Base-by-base conservation (phyloP, 2,797 vertebrate genomes). In the Epinephelus coioides region DNA sequence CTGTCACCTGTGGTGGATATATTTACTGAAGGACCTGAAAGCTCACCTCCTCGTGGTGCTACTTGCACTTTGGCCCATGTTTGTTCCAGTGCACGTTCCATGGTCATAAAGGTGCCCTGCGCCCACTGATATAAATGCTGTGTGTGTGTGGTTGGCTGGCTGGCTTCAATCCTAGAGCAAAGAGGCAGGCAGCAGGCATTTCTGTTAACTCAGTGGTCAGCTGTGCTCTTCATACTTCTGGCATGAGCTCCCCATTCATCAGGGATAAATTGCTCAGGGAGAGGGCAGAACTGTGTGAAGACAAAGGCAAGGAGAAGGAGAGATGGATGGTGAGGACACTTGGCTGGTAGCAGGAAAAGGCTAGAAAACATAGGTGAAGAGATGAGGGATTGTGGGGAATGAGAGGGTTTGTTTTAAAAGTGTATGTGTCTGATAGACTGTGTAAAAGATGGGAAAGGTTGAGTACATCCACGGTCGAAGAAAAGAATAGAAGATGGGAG, bases 201-300 rank as follows among this genome's bases (percentile, higher is more conserved):
- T 86, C 86, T 86, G 73, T 90, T 81, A 88, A 87, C 82, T 83
- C 75, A 10, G 57, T 88, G 77, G 64, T 91, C 83, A 85, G 77
- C 91, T 89, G 71, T 80, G 84, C 76, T 76, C 84, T 76, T 86
- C 77, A 88, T 91, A 89, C 88, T 79, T 89, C 82, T 87, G 81
- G 83, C 84, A 73, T 78, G 54, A 86, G 78, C n/a, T 74, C 57
- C 54, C 69, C 83, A 87, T 92, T 92, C 84, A 89, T 81, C 71
- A 84, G 73, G 62, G 83, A 77, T 81, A 63, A 78, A 78, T 64
- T 76, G 54, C 81, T 78, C 14, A n/a, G 67, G 67, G 23, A 80
- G 70, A 77, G 53, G 55, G 53, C n/a, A 59, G 63, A 82, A 46
- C 81, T 62, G 69, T 64, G 75, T 73, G 25, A 43, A 67, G 69